Evolutionary conservation across 2,797 vertebrate species (phyloP), one percentile per base, ranked within the genome.

Genomic region (Pseudopleuronectes americanus): DNA sequence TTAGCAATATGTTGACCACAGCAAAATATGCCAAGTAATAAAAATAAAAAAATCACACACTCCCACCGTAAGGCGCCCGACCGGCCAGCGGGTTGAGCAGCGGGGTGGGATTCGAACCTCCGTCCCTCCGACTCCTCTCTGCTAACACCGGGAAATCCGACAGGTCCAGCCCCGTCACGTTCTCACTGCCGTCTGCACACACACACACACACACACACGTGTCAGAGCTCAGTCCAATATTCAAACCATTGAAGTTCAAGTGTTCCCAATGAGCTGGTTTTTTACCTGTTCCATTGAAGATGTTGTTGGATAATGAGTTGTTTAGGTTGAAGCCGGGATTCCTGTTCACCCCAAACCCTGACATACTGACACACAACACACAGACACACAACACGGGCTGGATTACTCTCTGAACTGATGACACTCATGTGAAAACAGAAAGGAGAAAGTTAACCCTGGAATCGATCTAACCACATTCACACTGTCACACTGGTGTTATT

Each of bases 321-420:
- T 96, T 99, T 95, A 99, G 96, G 92, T 96, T 97, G 94, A 96
- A 99, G 86, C 96, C 96, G 88, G 97, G 97, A 96, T 97, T 98
- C 93, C 97, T 96, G 94, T 96, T 97, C 94, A 98, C 96, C 83
- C 97, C 97, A 90, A 98, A 98, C 91, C 97, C 97, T 88, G 97
- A 98, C 97, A 99, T 99, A 95, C 97, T 99, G 73, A 82, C 28
- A 47, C 12, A 58, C 7, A 57, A 31, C 33, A 57, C n/a, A 57
- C 6, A 57, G 6, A 51, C 10, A 61, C 43, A 48, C 6, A 47
- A 31, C 26, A 13, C 8, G 2, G 6, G 3, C 19, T 33, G n/a
- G 22, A 10, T 28, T 45, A 26, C 24, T 22, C 21, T n/a, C 23
- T 14, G 51, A 26, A 21, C 4, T 14, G 13, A 23, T 3, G 7